Evolutionary conservation across 2,888 invertebrate genomes (phyloP).

Genomic region (Euspilapteryx auroguttella): DNA sequence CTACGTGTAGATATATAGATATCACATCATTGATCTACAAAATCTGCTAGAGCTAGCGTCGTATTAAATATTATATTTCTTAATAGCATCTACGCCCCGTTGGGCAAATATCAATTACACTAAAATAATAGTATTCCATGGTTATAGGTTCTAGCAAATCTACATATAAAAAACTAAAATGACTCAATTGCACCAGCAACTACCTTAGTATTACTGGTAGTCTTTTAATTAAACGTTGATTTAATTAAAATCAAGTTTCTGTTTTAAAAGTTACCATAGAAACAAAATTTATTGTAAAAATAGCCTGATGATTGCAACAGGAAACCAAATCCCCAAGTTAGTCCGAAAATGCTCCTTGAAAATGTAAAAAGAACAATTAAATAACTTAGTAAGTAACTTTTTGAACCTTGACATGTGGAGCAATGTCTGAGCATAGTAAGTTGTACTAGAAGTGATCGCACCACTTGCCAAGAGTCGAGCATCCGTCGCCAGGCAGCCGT

Average conservation of each 20-base stretch:
- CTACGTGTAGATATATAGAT: too few relatives aligned
- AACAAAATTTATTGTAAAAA: too few relatives aligned
- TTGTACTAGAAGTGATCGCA: slow-evolving; percentile 30
- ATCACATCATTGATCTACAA: slow-evolving; percentile 2
- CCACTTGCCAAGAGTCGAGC: slow-evolving; percentile 2
- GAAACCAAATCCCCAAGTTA: too few relatives aligned
- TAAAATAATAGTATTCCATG: slow-evolving; percentile 33
- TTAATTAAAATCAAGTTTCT: too few relatives aligned
- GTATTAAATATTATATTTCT: slow-evolving; percentile 12
- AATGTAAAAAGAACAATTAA: neutral
- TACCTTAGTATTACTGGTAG: too few relatives aligned
- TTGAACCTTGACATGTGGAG: too few relatives aligned
- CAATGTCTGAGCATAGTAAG: too few relatives aligned
- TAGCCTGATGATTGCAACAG: too few relatives aligned
- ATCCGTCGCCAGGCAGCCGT: slow-evolving; percentile 17
- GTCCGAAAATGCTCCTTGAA: neutral
- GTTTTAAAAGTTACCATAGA: too few relatives aligned
- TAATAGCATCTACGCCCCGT: slow-evolving; percentile 60
- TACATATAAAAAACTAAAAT: too few relatives aligned
- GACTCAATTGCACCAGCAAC: too few relatives aligned
- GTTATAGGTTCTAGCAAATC: slow-evolving; percentile 54
- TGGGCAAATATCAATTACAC: slow-evolving; percentile 39
- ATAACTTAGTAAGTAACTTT: slow-evolving; percentile 40
- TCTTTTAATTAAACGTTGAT: too few relatives aligned
- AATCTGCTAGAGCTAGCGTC: slow-evolving; percentile 3